Base-by-base conservation (phyloP, 2,888 invertebrate species). In the Isoperla grammatica region DNA sequence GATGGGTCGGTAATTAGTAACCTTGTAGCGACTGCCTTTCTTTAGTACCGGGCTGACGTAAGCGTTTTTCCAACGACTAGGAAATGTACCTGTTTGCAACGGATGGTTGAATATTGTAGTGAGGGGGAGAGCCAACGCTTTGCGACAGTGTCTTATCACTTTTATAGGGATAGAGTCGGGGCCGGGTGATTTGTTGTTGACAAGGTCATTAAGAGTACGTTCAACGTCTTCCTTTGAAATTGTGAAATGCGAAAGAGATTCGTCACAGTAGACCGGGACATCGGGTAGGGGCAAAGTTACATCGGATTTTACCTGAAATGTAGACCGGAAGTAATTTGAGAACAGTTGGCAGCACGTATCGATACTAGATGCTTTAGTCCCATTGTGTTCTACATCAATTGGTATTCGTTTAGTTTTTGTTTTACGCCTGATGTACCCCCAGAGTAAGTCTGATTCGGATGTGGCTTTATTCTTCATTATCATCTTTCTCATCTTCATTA, bases 81-180 rank as follows among this genome's bases (percentile, higher is more conserved):
- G 48, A 22, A 48, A 48, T 11, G 22, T 13, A 12, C 48, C 48
- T 12, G 48, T 22, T 12, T 22, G 5, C 8, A 48, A 9, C 11
- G 48, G 2, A 22, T 22, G 20, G 22, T 49, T 49, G 29, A 49
- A 49, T 13, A 49, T n/a, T 12, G 22, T 29, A 2, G 49, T 23
- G 8, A 49, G 15, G 35, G 49, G 49, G 3, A 22, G 49, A 12
- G 49, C 22, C 2, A 49, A 29, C 12, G 29, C 29, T 11, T 15
- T 5, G 4, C 49, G 22, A 22, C 49, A 49, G 13, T 15, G 23
- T n/a, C 15, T 35, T n/a, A 49, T 11, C 22, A 49, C 49, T 29
- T 35, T 49, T n/a, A 49, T 29, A 11, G 49, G 49, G 23, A 49
- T 49, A 29, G 15, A 22, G 22, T 48, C 22, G n/a, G 48, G 48